Percentiles rank a stretch among this genome's conserved stretches.
These are phyloP conservation scores for Lophotis ruficrista DNA, from an alignment of 2,113 vertebrate genomes.

Conservation along the genomic window DNA sequence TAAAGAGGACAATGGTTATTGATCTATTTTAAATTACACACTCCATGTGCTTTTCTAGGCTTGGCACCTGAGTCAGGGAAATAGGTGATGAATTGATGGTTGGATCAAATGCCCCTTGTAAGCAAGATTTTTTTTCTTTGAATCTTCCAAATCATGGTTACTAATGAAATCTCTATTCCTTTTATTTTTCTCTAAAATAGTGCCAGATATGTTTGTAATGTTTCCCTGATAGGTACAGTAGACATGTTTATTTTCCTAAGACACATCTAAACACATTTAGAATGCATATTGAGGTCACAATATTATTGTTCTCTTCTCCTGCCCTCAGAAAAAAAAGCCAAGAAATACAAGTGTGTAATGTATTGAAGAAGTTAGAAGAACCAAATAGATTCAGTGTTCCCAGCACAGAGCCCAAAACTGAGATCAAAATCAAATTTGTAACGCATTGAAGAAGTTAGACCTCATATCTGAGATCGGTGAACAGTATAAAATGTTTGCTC, in stretches of 20 bases:
- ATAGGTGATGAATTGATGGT: background rate
- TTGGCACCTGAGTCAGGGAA: background rate
- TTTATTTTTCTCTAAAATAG: background rate
- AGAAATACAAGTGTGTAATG: background rate
- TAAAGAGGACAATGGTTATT: background rate
- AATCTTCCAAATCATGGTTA: background rate
- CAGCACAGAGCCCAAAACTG: background rate
- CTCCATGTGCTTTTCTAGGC: background rate
- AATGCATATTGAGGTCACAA: fast-evolving
- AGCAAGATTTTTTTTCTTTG: background rate
- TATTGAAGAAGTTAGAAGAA: background rate
- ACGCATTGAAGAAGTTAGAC: background rate
- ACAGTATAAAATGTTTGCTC: background rate
- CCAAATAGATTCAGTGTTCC: background rate
- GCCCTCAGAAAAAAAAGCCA: background rate
- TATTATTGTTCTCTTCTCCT: background rate
- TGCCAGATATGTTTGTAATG: background rate
- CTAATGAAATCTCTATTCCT: background rate
- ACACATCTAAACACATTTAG: background rate
- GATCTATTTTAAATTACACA: background rate
- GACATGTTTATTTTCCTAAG: background rate
- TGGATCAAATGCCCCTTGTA: background rate
- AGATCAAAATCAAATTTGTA: background rate
- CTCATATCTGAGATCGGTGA: background rate
- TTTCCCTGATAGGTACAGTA: background rate